Conservation (phyloP, 1,140 invertebrate genomes). For the Hycleus phaleratus region DNA sequence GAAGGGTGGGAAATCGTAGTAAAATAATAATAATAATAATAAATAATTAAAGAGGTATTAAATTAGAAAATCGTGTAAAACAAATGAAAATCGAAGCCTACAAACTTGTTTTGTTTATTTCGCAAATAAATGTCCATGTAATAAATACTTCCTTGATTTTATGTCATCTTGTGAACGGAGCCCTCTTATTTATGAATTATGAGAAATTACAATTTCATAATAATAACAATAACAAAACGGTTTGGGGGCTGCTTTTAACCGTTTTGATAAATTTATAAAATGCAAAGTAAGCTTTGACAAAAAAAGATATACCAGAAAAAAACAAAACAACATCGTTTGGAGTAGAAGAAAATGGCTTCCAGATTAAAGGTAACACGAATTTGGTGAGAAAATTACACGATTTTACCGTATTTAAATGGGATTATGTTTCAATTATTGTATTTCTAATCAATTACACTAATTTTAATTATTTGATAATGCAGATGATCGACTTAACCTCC, state of each 20-base stretch:
- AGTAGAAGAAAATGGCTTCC: background rate
- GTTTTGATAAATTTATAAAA: background rate
- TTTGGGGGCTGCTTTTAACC: slow-evolving; percentile 5
- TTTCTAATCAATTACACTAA: too few relatives aligned
- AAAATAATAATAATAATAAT: too few relatives aligned
- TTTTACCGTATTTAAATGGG: background rate
- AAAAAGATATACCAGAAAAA: background rate
- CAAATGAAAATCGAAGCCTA: too few relatives aligned
- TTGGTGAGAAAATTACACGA: background rate
- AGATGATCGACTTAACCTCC: too few relatives aligned
- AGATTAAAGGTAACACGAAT: background rate
- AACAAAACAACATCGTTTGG: background rate
- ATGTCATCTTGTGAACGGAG: slow-evolving; percentile 28
- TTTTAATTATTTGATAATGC: too few relatives aligned
- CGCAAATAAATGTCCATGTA: too few relatives aligned
- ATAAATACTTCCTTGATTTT: slow-evolving; percentile 20
- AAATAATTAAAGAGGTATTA: too few relatives aligned
- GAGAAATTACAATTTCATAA: slow-evolving; percentile 20
- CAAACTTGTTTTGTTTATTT: too few relatives aligned
- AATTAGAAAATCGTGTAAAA: too few relatives aligned
- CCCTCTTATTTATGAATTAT: slow-evolving; percentile 40
- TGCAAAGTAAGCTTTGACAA: background rate
- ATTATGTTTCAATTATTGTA: too few relatives aligned
- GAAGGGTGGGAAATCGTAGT: too few relatives aligned
- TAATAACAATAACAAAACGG: background rate